Base-by-base conservation (phyloP, 2,113 vertebrate species). In the Cettia cetti region DNA sequence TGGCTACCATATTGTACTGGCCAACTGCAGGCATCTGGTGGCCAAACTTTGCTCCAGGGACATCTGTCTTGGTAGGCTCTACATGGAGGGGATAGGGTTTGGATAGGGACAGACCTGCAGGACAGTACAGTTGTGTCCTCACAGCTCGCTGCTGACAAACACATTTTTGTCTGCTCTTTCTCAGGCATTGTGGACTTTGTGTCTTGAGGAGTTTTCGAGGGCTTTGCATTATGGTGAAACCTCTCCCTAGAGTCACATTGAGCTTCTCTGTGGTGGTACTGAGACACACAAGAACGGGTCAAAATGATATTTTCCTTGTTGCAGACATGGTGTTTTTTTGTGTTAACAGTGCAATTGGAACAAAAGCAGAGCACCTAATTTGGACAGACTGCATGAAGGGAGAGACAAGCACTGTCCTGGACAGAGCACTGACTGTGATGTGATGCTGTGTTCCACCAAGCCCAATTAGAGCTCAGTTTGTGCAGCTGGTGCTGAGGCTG, bases 341-440 rank as follows among this genome's bases (percentile, higher is more conserved):
- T 45, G 20, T 60, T 56, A 89, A 60, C 10, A 23, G 33, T 72
- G 45, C 1, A 4, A 17, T 2, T 64, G 61, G 35, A 88, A 85
- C 16, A 88, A 80, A 72, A 60, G 19, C 6, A 53, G 82, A 80
- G 28, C 24, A 82, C 12, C 28, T 86, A 53, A 77, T 24, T 31
- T 2, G 3, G 33, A 65, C 49, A 83, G 7, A 3, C 12, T 74
- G 26, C 0, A 0, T 76, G 44, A 23, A 4, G 56, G 54, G 35
- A 82, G n/a, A 81, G 40, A 12, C 24, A 31, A 47, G 49, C 45
- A 30, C 7, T 44, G 45, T 44, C 70, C 82, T 52, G 42, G 65
- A 40, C 0, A 1, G 15, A 64, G 33, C 31, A 11, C 26, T 72
- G 65, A 37, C 21, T 1, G 11, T 15, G 23, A 40, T 14, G 15